These are phyloP conservation scores for Megalops cyprinoides DNA, from an alignment of 2,797 vertebrate species.

Conservation along the genomic window DNA sequence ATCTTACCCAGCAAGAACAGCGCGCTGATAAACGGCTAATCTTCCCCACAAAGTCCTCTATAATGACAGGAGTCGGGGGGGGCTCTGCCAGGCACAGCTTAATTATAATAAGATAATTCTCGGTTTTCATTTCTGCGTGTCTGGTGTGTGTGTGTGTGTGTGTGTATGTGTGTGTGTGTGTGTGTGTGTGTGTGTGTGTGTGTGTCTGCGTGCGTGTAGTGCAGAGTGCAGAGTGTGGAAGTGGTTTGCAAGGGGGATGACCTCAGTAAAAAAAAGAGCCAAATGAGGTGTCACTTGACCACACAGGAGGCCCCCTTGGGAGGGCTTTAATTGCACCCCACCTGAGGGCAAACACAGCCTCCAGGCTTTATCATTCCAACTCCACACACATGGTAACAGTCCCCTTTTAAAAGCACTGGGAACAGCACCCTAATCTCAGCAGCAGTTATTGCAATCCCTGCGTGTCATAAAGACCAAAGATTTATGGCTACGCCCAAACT, in stretches of 20 bases:
- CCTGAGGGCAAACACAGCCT: constrained; percentile 42
- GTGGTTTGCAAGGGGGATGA: not conserved
- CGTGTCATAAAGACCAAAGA: constrained; percentile 48
- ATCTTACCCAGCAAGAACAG: constrained; percentile 67
- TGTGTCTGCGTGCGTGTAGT: not conserved
- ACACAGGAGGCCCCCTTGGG: constrained; percentile 10
- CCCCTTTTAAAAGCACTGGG: constrained; percentile 44
- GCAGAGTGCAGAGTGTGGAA: not conserved
- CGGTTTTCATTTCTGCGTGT: constrained; percentile 38
- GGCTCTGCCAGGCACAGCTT: constrained; percentile 65
- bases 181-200: not conserved
- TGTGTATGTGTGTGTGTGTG: not conserved
- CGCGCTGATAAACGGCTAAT: constrained; percentile 68
- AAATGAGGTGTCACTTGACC: constrained; percentile 19
- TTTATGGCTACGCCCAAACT: constrained; percentile 59
- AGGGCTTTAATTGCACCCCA: constrained; percentile 29
- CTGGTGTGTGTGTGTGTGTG: constrained; percentile 3
- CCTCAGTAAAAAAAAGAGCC: not conserved
- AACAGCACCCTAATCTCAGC: constrained; percentile 48
- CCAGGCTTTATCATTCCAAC: not conserved
- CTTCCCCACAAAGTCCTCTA: constrained; percentile 53
- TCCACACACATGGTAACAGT: constrained; percentile 38
- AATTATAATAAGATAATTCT: constrained; percentile 71
- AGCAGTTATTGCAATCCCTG: constrained; percentile 59
- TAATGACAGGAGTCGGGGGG: constrained; percentile 63